These are phyloP conservation scores for Phytoseiulus persimilis DNA, from an alignment of 2,888 invertebrate species.

Conservation along the genomic window DNA sequence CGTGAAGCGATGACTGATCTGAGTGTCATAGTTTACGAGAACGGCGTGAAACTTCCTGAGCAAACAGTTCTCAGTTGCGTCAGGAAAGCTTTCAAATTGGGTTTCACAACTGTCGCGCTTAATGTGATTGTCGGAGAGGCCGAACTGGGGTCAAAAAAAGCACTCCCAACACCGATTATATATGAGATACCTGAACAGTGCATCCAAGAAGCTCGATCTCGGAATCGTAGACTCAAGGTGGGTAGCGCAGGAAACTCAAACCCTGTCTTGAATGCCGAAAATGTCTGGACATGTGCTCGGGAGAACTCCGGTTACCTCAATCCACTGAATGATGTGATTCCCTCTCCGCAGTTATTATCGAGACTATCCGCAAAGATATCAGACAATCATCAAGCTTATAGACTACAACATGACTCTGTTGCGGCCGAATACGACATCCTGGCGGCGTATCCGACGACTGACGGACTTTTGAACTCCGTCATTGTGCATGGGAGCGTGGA, in stretches of 20 bases:
- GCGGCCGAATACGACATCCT: constrained; percentile 16
- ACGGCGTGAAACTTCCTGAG: constrained; percentile 21
- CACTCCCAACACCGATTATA: background rate
- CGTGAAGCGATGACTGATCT: constrained; percentile 14
- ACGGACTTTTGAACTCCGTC: background rate
- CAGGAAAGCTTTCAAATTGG: constrained; percentile 33
- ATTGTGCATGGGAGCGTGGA: constrained; percentile 15
- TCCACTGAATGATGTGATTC: too few species aligned
- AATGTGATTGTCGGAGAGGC: constrained; percentile 17
- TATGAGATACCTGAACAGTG: constrained; percentile 25
- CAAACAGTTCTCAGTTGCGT: constrained; percentile 11
- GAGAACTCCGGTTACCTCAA: too few species aligned
- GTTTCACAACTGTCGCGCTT: constrained; percentile 7
- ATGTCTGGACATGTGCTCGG: too few species aligned
- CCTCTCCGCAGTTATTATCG: background rate
- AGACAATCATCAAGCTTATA: constrained; percentile 12
- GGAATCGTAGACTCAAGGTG: background rate
- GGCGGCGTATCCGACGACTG: constrained; percentile 9
- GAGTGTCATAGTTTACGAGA: constrained; percentile 28
- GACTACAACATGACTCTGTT: constrained; percentile 1
- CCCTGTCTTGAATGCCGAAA: too few species aligned
- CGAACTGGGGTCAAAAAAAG: background rate
- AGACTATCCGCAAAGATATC: constrained; percentile 6
- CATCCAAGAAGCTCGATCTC: constrained; percentile 8
- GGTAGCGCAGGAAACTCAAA: background rate